A percentile compares a stretch with the other conserved stretches of the same genome.
Evolutionary conservation across 2,113 vertebrate genomes (phyloP).

Genomic region (Tiliqua scincoides): DNA sequence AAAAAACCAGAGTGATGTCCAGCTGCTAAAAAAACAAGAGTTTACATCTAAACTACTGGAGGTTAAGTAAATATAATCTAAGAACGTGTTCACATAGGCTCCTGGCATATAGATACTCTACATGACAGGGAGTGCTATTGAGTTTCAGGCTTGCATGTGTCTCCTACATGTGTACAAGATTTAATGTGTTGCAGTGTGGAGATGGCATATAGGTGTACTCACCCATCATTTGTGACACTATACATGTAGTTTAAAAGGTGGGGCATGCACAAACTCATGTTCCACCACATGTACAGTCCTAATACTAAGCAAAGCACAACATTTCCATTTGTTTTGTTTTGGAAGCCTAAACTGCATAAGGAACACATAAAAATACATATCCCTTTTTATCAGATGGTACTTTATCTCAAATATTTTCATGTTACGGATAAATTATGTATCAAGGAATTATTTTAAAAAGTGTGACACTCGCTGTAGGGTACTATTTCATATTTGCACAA

Average conservation of each 20-base stretch:
- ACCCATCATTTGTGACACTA: not conserved
- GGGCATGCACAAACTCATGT: not conserved
- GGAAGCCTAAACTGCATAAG: accelerated
- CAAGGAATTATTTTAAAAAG: not conserved
- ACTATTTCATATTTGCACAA: accelerated
- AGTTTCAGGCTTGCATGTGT: not conserved
- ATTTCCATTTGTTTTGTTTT: not conserved
- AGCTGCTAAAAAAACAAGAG: accelerated
- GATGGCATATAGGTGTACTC: not conserved
- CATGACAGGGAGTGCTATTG: not conserved
- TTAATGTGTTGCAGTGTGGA: not conserved
- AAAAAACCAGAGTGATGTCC: not conserved
- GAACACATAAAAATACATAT: not conserved
- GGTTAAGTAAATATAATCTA: not conserved
- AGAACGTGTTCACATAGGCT: not conserved
- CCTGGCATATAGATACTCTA: not conserved
- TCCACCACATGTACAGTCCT: not conserved
- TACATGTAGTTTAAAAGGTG: not conserved
- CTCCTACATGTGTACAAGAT: not conserved
- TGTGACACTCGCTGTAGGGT: not conserved
- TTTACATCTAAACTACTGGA: not conserved
- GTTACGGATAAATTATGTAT: not conserved
- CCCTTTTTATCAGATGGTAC: accelerated
- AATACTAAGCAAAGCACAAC: not conserved
- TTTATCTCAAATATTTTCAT: not conserved